Evolutionary conservation across 2,888 invertebrate genomes (phyloP).

Genomic region (Pristionchus arcanus): DNA sequence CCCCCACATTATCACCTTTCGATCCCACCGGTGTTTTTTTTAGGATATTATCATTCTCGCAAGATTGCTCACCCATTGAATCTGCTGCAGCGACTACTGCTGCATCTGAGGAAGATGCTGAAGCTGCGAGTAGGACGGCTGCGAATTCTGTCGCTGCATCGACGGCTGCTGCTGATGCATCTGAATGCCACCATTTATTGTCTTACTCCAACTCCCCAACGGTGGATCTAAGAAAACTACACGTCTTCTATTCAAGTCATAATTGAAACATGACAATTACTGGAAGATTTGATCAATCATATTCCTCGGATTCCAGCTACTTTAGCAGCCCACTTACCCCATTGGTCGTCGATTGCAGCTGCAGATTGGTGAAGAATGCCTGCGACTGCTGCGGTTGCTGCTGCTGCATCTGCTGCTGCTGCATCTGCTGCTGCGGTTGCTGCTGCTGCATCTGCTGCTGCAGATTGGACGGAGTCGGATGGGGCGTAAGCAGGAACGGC

Average conservation of each 20-base stretch:
- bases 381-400: constrained; percentile 29
- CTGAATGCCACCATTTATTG: background rate
- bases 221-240: background rate
- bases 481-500: no score
- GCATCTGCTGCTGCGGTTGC: background rate
- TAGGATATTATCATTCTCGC: no score
- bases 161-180: background rate
- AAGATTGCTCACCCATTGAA: background rate
- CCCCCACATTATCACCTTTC: no score
- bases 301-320: background rate
- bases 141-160: constrained; percentile 17
- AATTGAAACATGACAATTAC: background rate
- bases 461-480: background rate
- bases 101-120: constrained; percentile 21
- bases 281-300: background rate
- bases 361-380: background rate
- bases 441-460: background rate
- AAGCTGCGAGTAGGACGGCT: constrained; percentile 47
- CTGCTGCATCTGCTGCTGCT: background rate
- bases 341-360: background rate
- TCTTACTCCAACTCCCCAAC: background rate
- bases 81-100: constrained; percentile 29
- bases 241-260: background rate
- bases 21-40: no score
- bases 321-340: background rate